Evolutionary conservation across 2,888 invertebrate genomes (phyloP).

Genomic region (Chrysodeixis includens): DNA sequence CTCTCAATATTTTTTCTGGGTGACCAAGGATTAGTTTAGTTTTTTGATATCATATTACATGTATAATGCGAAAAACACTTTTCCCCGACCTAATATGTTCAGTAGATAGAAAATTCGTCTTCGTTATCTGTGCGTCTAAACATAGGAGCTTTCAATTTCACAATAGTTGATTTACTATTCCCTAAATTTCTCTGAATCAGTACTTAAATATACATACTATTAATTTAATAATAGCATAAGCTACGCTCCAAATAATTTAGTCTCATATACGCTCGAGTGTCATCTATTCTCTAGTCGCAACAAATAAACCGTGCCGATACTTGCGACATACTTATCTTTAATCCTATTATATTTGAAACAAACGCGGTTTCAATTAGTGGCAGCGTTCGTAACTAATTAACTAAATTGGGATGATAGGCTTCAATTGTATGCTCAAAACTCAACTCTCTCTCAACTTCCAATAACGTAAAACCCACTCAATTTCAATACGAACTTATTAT

Average conservation of each 20-base stretch:
- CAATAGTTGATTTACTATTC: not conserved
- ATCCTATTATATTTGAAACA: slow-evolving; percentile 6
- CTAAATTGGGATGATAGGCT: slow-evolving; percentile 5
- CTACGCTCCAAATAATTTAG: not conserved
- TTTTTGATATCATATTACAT: too few relatives aligned
- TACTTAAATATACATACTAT: not conserved
- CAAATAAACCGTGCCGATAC: not conserved
- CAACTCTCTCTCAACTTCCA: not conserved
- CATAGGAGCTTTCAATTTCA: not conserved
- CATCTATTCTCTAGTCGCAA: not conserved
- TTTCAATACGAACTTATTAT: slow-evolving; percentile 15
- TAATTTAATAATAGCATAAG: not conserved
- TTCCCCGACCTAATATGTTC: too few relatives aligned
- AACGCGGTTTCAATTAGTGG: slow-evolving; percentile 6
- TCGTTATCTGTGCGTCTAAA: too few relatives aligned
- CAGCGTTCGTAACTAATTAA: slow-evolving; percentile 5
- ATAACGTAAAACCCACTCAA: slow-evolving; percentile 8
- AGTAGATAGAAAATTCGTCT: too few relatives aligned
- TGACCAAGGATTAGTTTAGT: too few relatives aligned
- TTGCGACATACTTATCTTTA: not conserved
- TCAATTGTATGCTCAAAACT: not conserved
- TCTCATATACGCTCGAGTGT: not conserved
- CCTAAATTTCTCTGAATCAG: not conserved
- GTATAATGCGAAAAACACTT: too few relatives aligned
- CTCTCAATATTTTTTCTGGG: too few relatives aligned